These are phyloP conservation scores for Notolabrus celidotus DNA, from an alignment of 2,797 vertebrate genomes.

Conservation along the genomic window DNA sequence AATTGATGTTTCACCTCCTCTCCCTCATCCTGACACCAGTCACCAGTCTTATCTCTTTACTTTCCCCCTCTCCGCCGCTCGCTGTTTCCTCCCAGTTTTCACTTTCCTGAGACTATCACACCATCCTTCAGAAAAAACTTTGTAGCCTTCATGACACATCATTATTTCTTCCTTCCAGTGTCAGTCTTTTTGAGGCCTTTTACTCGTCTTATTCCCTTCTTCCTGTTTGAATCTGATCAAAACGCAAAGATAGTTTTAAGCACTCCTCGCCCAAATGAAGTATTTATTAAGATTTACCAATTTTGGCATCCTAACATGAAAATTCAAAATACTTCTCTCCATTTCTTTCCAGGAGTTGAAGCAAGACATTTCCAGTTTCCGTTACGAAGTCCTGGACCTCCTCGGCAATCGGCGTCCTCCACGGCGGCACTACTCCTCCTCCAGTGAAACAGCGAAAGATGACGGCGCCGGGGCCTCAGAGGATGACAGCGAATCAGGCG, in stretches of 20 bases:
- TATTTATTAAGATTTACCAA: too few species aligned
- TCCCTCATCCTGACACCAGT: slow-evolving; percentile 20
- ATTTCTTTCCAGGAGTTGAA: slow-evolving; percentile 89
- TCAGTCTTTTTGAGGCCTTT: neutral
- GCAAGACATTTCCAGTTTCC: slow-evolving; percentile 97
- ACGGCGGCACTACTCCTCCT: slow-evolving; percentile 91
- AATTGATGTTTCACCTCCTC: slow-evolving; percentile 42
- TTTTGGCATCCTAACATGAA: too few species aligned
- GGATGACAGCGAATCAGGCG: slow-evolving; percentile 73
- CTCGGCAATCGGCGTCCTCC: slow-evolving; percentile 94
- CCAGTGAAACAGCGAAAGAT: slow-evolving; percentile 90
- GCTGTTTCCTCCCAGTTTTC: neutral
- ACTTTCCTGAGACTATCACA: neutral
- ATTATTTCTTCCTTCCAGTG: too few species aligned
- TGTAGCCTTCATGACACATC: neutral
- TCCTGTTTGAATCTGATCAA: too few species aligned
- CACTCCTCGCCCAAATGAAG: too few species aligned
- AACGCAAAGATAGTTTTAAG: too few species aligned
- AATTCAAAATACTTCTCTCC: neutral
- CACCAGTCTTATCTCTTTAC: slow-evolving; percentile 14
- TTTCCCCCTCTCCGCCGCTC: slow-evolving; percentile 32
- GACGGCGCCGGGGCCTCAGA: slow-evolving; percentile 80
- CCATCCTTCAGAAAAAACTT: neutral
- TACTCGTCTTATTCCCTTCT: too few species aligned
- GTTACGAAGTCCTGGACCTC: slow-evolving; percentile 95